A percentile compares a stretch with the other conserved stretches of the same genome.
Evolutionary conservation across 2,888 invertebrate genomes (phyloP).

Genomic region (Hydriomena furcata): DNA sequence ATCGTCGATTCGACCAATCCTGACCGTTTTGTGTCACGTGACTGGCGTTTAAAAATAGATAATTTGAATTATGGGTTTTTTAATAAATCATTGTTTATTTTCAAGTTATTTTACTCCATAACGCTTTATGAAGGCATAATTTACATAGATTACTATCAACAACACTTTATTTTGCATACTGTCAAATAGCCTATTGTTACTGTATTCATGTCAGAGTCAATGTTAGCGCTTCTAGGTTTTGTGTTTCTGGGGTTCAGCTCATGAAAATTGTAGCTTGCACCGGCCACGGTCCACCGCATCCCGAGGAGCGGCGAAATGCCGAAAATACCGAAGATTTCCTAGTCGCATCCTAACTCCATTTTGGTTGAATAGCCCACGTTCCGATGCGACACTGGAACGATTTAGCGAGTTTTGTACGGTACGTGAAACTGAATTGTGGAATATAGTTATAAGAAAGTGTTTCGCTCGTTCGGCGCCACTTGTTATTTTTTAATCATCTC

Average conservation of each 20-base stretch:
- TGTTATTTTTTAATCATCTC: background rate
- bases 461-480: background rate
- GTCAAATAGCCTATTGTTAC: no score
- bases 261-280: slow-evolving; percentile 69
- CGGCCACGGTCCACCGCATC: slow-evolving; percentile 41
- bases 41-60: no score
- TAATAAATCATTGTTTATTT: no score
- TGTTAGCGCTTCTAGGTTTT: no score
- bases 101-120: no score
- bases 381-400: slow-evolving; percentile 20
- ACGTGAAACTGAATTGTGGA: slow-evolving; percentile 12
- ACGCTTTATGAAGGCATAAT: no score
- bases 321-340: slow-evolving; percentile 47
- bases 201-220: no score
- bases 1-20: no score
- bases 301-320: slow-evolving; percentile 44
- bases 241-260: slow-evolving; percentile 21
- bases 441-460: slow-evolving; percentile 4
- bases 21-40: no score
- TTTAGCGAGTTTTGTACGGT: slow-evolving; percentile 22
- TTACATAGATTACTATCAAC: no score
- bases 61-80: no score
- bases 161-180: no score
- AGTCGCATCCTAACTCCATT: slow-evolving; percentile 35
- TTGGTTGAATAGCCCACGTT: slow-evolving; percentile 29